A percentile compares a stretch with the other conserved stretches of the same genome.
Evolutionary conservation across 2,113 vertebrate species (phyloP).

Genomic region (Tauraco erythrolophus): DNA sequence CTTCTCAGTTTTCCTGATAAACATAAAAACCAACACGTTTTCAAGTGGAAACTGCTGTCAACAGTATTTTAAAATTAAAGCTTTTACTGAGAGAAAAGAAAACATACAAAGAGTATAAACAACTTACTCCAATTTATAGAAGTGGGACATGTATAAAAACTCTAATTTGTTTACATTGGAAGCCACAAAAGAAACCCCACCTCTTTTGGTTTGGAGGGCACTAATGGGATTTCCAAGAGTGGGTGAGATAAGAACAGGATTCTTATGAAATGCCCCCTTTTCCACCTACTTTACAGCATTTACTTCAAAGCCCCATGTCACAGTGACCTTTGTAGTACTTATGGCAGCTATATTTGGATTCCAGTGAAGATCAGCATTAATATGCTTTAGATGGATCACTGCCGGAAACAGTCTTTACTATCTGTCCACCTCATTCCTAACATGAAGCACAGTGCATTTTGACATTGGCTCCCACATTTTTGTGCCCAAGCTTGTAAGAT

Average conservation of each 20-base stretch:
- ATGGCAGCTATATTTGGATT: constrained; percentile 48
- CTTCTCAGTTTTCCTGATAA: neutral
- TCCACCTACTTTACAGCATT: constrained; percentile 29
- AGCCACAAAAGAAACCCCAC: constrained; percentile 29
- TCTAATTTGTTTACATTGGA: constrained; percentile 23
- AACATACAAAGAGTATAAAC: constrained; percentile 25
- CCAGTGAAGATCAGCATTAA: neutral
- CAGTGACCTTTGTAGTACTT: constrained; percentile 45
- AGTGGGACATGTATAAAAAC: neutral
- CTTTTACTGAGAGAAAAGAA: constrained; percentile 19
- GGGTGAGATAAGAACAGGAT: constrained; percentile 21
- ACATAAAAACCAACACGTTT: neutral
- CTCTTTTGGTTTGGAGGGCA: constrained; percentile 2
- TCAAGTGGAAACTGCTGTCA: constrained; percentile 39
- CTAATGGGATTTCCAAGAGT: constrained; percentile 20
- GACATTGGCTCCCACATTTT: neutral
- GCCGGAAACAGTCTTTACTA: neutral
- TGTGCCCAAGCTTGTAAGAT: neutral
- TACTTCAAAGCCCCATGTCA: constrained; percentile 43
- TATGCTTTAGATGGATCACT: neutral
- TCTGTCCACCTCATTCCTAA: neutral
- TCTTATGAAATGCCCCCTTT: neutral
- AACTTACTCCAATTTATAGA: constrained; percentile 36
- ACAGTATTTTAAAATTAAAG: constrained; percentile 32
- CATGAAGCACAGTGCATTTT: neutral